Percentiles rank a stretch among this genome's conserved stretches.
Conservation (phyloP, 2,888 invertebrate genomes). For the Deroplatys truncata region DNA sequence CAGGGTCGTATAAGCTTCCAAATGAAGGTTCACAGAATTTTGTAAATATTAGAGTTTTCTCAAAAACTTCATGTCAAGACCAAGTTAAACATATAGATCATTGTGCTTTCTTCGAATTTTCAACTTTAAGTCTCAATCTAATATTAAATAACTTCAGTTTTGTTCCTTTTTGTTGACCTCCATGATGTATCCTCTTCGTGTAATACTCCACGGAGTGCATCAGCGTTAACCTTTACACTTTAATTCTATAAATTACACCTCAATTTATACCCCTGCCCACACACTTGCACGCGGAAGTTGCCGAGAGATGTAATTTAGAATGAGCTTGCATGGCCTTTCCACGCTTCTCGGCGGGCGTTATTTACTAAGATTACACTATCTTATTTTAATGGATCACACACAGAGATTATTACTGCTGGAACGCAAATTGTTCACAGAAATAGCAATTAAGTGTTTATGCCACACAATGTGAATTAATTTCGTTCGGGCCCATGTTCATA, state of each 20-base stretch:
- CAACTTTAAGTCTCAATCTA: neutral
- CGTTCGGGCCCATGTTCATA: neutral
- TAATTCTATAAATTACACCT: neutral
- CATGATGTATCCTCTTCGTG: neutral
- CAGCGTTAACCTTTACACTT: neutral
- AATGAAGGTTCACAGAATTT: too few species aligned
- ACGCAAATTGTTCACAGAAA: neutral
- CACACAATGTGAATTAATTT: neutral
- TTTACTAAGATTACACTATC: neutral
- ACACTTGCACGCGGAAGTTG: neutral
- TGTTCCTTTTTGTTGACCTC: neutral
- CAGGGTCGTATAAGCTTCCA: too few species aligned
- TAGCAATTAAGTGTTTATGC: neutral
- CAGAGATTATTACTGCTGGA: neutral
- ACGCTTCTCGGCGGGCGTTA: neutral
- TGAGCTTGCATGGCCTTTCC: neutral
- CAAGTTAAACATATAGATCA: too few species aligned
- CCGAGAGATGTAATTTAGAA: neutral
- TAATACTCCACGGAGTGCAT: neutral
- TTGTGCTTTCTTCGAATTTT: neutral
- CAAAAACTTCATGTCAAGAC: too few species aligned
- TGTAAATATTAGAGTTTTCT: too few species aligned
- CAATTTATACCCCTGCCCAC: neutral
- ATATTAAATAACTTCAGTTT: neutral
- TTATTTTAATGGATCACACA: neutral